phyloP scores from a whole-genome alignment of 2,888 invertebrate genomes.

The Argyra leucocephala region DNA sequence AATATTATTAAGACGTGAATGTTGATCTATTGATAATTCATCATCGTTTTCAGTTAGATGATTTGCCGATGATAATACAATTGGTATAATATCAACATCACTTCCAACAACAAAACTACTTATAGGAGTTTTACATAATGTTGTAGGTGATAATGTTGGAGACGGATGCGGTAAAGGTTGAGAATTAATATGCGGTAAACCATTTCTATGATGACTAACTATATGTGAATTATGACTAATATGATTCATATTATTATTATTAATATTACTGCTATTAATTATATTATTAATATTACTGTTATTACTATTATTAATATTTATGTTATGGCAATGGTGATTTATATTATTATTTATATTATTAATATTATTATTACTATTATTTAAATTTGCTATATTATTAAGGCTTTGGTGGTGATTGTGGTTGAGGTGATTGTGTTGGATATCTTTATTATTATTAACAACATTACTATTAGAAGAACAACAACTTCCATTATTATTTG shows the following conservation, averaged over 20 bases:
- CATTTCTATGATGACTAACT: neutral
- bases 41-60: slow-evolving; percentile 14
- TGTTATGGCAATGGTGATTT: slow-evolving; percentile 16
- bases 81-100: slow-evolving; percentile 12
- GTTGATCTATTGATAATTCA: slow-evolving; percentile 13
- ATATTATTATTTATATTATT: slow-evolving; percentile 16
- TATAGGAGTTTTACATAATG: neutral
- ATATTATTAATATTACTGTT: slow-evolving; percentile 8
- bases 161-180: slow-evolving; percentile 14
- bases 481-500: slow-evolving; percentile 41
- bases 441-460: slow-evolving; percentile 7
- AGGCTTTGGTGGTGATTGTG: slow-evolving; percentile 14
- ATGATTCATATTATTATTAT: neutral
- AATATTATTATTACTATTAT: slow-evolving; percentile 11
- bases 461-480: slow-evolving; percentile 20
- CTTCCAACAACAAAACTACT: slow-evolving; percentile 12
- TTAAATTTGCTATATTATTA: slow-evolving; percentile 11
- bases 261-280: slow-evolving; percentile 9
- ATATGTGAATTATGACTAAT: neutral
- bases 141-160: slow-evolving; percentile 11
- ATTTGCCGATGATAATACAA: slow-evolving; percentile 8
- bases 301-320: slow-evolving; percentile 11
- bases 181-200: slow-evolving; percentile 6
- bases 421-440: slow-evolving; percentile 16
- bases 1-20: slow-evolving; percentile 1